These are phyloP conservation scores for Hyaena hyaena DNA, from an alignment of 2,113 vertebrate genomes.

Conservation along the genomic window DNA sequence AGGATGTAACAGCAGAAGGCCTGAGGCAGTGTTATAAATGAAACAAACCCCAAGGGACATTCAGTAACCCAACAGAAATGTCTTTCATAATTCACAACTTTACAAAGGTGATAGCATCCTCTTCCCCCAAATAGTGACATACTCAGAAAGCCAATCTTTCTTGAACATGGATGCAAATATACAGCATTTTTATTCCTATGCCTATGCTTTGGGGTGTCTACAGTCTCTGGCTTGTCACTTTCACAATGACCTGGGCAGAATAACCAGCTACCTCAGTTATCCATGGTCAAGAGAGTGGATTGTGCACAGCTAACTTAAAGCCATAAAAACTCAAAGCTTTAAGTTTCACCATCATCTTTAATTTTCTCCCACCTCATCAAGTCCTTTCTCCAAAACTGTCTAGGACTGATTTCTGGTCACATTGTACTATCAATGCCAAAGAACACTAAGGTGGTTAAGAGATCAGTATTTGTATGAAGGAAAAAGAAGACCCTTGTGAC, in stretches of 20 bases:
- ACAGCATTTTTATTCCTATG: background rate
- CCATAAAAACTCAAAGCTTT: background rate
- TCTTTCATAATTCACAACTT: conserved; percentile 89
- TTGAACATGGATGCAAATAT: conserved; percentile 36
- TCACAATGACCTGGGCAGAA: background rate
- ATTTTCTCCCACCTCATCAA: background rate
- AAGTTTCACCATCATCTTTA: background rate
- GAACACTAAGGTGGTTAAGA: background rate
- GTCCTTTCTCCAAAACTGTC: background rate
- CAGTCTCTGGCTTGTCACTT: background rate
- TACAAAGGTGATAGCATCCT: conserved; percentile 83
- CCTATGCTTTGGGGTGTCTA: background rate
- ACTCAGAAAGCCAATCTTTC: conserved; percentile 75
- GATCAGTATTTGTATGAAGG: background rate
- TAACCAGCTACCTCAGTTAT: background rate
- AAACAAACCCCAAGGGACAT: conserved; percentile 91
- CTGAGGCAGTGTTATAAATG: conserved; percentile 91
- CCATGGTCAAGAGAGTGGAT: background rate
- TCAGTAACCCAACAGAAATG: conserved; percentile 85
- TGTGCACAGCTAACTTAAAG: background rate
- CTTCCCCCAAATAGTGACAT: conserved; percentile 78
- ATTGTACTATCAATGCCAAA: background rate
- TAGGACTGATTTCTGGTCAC: background rate
- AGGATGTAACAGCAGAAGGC: conserved; percentile 91
- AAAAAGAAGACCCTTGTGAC: background rate